These are phyloP conservation scores for Eulithis testata DNA, from an alignment of 2,888 invertebrate genomes.

Conservation along the genomic window DNA sequence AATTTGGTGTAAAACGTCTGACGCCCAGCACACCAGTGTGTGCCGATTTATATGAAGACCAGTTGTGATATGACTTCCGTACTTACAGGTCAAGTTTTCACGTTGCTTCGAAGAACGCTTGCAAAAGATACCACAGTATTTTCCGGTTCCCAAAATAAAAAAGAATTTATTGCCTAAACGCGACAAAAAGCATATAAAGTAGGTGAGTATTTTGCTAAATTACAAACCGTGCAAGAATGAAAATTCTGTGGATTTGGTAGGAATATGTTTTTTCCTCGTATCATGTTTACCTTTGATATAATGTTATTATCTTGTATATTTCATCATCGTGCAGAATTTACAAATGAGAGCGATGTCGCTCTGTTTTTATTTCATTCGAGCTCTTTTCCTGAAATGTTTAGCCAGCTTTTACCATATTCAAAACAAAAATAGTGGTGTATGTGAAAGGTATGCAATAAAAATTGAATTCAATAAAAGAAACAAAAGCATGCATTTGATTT, in stretches of 20 bases:
- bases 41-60: too few species aligned
- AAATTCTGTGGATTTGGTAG: slow-evolving; percentile 26
- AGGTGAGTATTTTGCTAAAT: slow-evolving; percentile 42
- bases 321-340: slow-evolving; percentile 24
- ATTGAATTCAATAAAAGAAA: too few species aligned
- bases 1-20: too few species aligned
- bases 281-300: slow-evolving; percentile 26
- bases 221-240: slow-evolving; percentile 38
- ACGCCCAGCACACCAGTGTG: too few species aligned
- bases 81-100: neutral
- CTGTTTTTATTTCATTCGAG: neutral
- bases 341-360: slow-evolving; percentile 10
- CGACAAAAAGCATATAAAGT: slow-evolving; percentile 43
- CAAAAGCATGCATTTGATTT: too few species aligned
- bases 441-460: too few species aligned
- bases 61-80: neutral
- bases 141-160: slow-evolving; percentile 36
- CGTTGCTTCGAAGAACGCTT: slow-evolving; percentile 6
- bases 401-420: neutral
- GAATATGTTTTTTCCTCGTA: slow-evolving; percentile 29
- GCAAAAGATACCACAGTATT: slow-evolving; percentile 35
- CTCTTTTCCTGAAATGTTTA: neutral
- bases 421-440: too few species aligned
- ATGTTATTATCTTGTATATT: slow-evolving; percentile 24
- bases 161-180: slow-evolving; percentile 42